Conservation (phyloP, 2,888 invertebrate genomes). For the Dusona sp. region DNA sequence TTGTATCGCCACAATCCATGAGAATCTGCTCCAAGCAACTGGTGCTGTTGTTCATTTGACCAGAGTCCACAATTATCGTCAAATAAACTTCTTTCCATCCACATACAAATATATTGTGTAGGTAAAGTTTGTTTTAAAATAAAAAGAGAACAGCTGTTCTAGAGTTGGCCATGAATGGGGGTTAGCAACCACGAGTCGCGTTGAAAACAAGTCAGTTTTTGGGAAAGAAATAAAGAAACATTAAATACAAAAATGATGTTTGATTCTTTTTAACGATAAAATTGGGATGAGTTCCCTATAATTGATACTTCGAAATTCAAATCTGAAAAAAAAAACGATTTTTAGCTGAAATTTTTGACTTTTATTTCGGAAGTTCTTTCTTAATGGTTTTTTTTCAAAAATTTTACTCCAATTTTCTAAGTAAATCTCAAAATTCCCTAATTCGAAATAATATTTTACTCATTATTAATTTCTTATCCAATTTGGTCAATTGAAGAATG, state of each 20-base stretch:
- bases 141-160: too few species aligned
- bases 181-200: too few species aligned
- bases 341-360: background rate
- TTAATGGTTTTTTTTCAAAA: background rate
- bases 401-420: background rate
- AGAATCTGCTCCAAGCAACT: constrained; percentile 28
- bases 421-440: background rate
- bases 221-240: too few species aligned
- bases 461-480: background rate
- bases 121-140: too few species aligned
- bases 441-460: background rate
- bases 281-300: too few species aligned
- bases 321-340: background rate
- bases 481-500: background rate
- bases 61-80: background rate
- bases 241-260: too few species aligned
- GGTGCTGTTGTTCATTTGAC: constrained; percentile 23
- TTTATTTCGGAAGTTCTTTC: background rate
- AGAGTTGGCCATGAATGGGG: too few species aligned
- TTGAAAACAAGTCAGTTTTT: too few species aligned
- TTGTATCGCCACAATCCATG: constrained; percentile 49
- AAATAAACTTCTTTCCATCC: constrained; percentile 13
- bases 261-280: too few species aligned
- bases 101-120: background rate
- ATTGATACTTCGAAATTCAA: background rate